Conservation (phyloP, 2,888 invertebrate species). For the Desoria tigrina region DNA sequence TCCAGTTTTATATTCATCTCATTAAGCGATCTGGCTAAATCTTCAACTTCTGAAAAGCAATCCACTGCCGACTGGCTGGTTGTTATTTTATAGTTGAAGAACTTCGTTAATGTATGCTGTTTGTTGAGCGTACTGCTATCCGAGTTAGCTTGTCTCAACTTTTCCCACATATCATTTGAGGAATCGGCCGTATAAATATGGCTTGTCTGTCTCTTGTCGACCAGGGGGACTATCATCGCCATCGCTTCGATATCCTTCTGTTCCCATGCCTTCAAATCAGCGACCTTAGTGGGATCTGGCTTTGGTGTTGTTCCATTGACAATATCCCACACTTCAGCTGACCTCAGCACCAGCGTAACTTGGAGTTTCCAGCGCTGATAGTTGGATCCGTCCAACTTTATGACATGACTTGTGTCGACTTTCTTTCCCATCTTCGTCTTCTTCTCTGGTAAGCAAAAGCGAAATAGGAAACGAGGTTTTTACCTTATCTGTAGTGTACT, state of each 20-base stretch:
- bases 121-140: constrained; percentile 28
- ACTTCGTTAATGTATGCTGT: constrained; percentile 28
- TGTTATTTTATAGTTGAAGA: constrained; percentile 16
- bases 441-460: constrained; percentile 10
- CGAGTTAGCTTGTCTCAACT: constrained; percentile 28
- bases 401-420: constrained; percentile 24
- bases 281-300: constrained; percentile 17
- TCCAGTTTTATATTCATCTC: constrained; percentile 18
- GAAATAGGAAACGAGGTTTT: too few relatives aligned
- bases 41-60: constrained; percentile 35
- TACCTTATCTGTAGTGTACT: too few relatives aligned
- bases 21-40: constrained; percentile 28
- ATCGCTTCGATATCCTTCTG: constrained; percentile 26
- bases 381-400: constrained; percentile 27
- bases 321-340: constrained; percentile 20
- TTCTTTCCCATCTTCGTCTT: constrained; percentile 9
- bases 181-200: constrained; percentile 23
- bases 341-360: constrained; percentile 13
- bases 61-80: constrained; percentile 23
- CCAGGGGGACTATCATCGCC: constrained; percentile 20
- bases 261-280: constrained; percentile 25
- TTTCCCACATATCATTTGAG: constrained; percentile 32
- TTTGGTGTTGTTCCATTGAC: constrained; percentile 25
- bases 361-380: constrained; percentile 34
- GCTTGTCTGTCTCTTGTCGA: constrained; percentile 30